phyloP scores from a whole-genome alignment of 2,888 invertebrate genomes.

The Lithophane socia region DNA sequence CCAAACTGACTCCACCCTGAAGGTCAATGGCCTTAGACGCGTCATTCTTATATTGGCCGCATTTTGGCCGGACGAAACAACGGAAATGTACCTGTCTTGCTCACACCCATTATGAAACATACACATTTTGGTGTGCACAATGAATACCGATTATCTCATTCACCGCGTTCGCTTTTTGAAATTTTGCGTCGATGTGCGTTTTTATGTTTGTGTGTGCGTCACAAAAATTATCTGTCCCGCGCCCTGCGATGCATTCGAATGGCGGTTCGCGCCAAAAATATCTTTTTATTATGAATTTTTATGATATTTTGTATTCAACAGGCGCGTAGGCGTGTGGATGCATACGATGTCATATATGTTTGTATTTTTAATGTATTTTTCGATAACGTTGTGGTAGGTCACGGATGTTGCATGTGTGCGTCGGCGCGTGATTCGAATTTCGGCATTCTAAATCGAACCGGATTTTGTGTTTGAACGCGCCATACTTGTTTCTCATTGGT shows the following conservation, averaged over 20 bases:
- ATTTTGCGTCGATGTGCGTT: slow-evolving; percentile 80
- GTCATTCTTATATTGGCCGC: slow-evolving; percentile 90
- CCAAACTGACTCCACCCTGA: slow-evolving; percentile 74
- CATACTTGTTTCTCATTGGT: slow-evolving; percentile 68
- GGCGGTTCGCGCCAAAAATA: slow-evolving; percentile 79
- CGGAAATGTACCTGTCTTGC: slow-evolving; percentile 78
- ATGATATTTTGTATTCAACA: slow-evolving; percentile 76
- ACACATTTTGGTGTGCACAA: slow-evolving; percentile 86
- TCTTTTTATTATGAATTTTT: slow-evolving; percentile 79
- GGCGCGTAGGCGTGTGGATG: slow-evolving; percentile 66
- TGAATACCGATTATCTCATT: slow-evolving; percentile 89
- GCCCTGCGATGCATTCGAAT: slow-evolving; percentile 81
- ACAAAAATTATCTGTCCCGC: slow-evolving; percentile 85
- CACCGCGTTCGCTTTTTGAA: slow-evolving; percentile 83
- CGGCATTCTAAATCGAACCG: slow-evolving; percentile 83
- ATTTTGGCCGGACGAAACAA: slow-evolving; percentile 87
- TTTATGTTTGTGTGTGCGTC: slow-evolving; percentile 78
- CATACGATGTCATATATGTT: slow-evolving; percentile 68
- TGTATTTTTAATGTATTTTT: slow-evolving; percentile 74
- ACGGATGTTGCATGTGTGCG: slow-evolving; percentile 70
- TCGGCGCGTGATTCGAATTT: slow-evolving; percentile 80
- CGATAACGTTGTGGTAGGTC: slow-evolving; percentile 83
- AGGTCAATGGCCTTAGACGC: slow-evolving; percentile 87
- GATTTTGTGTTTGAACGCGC: slow-evolving; percentile 64
- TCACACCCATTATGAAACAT: slow-evolving; percentile 76